Evolutionary conservation across 2,113 vertebrate species (phyloP).

Genomic region (Apteryx mantelli): DNA sequence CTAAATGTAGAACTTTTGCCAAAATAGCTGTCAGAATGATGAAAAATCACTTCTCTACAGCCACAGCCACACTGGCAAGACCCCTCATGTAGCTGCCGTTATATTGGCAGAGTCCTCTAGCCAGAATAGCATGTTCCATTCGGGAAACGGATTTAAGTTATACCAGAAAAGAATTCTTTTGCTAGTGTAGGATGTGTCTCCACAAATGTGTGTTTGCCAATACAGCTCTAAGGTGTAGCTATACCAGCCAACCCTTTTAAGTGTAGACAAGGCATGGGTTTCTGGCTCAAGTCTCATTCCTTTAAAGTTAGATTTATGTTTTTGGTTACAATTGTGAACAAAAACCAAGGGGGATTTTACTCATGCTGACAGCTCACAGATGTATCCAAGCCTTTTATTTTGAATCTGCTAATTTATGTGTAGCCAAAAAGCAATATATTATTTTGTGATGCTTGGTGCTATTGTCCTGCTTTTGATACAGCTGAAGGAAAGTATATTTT

Average conservation of each 20-base stretch:
- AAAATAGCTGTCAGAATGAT: conserved; percentile 49
- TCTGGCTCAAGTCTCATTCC: conserved; percentile 19
- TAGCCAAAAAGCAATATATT: conserved; percentile 21
- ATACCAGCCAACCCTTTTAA: conserved; percentile 55
- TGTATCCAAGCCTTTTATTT: conserved; percentile 24
- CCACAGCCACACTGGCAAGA: conserved; percentile 1
- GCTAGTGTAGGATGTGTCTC: not conserved
- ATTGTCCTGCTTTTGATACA: conserved; percentile 80
- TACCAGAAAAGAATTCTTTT: not conserved
- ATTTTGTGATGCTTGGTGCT: conserved; percentile 65
- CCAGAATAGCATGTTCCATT: not conserved
- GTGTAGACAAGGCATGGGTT: conserved; percentile 10
- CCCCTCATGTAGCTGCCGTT: not conserved
- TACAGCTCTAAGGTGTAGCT: conserved; percentile 56
- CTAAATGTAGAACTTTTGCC: conserved; percentile 19
- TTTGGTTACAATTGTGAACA: conserved; percentile 48
- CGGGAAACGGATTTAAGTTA: conserved; percentile 20
- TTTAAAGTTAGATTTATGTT: conserved; percentile 52
- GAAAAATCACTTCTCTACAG: conserved; percentile 18
- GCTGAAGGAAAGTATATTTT: conserved; percentile 75
- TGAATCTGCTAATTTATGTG: not conserved
- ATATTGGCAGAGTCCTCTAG: not conserved
- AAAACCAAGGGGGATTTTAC: conserved; percentile 19
- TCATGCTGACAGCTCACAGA: conserved; percentile 6
- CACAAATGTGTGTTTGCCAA: conserved; percentile 31